Evolutionary conservation across 2,888 invertebrate species (phyloP), one percentile per base, ranked within the genome.

Genomic region (Apocheima hispidaria): DNA sequence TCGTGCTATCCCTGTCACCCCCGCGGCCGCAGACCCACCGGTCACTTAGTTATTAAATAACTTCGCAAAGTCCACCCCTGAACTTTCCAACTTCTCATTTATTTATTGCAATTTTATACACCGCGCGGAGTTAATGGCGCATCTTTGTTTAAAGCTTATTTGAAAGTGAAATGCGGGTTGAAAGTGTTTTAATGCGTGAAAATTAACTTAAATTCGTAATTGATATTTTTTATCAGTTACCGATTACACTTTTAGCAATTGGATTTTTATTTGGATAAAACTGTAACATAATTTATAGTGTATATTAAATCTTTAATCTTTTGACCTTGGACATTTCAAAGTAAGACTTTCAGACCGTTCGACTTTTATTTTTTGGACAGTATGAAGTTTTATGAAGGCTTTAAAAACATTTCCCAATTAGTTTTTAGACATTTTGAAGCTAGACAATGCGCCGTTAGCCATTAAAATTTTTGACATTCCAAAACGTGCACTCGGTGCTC

Each of bases 71-170:
- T 71, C 70, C 70, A 56, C 57, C 62, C 68, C 58, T 66, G 74
- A 71, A 75, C 75, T 78, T 78, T 68, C 69, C 69, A 75, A 78
- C 74, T 82, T 82, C 73, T 75, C 75, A 76, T 76, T 83, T 84
- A 86, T 85, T 85, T 86, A 86, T 83, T 72, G 79, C 73, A 62
- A 70, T 80, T 85, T 86, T 85, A 86, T 86, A 79, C 86, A 78
- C 72, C 68, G 72, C 66, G 54, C 67, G 63, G 68, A 70, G 69
- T 69, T 76, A 76, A 78, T 78, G 78, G 60, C 69, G 61, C 49
- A 52, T 35, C 66, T 68, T 44, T 59, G 59, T 69, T 69, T 53
- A 64, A 40, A 40, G 28, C 52, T 62, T 59, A 59, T 59, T 59
- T 57, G 20, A 50, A 56, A 59, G 50, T 35, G 40, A 55, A 58